Percentiles rank a stretch among this genome's conserved stretches.
phyloP scores from a whole-genome alignment of 1,140 invertebrate species.

The Plectrocnemia conspersa region DNA sequence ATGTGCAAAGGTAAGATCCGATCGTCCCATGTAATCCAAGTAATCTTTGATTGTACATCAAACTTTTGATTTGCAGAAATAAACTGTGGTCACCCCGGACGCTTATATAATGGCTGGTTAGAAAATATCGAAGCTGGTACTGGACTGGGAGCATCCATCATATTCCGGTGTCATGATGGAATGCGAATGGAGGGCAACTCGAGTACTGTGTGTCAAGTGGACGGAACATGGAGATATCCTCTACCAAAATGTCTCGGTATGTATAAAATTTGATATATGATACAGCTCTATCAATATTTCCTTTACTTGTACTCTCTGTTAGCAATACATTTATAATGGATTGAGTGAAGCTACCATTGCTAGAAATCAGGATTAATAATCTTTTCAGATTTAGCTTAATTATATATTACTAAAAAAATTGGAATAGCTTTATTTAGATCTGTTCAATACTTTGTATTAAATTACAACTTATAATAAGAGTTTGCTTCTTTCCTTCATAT shows the following conservation, averaged over 20 bases:
- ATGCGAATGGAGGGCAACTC: slow-evolving; percentile 87
- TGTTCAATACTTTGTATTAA: too few species aligned
- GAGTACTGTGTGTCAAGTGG: slow-evolving; percentile 85
- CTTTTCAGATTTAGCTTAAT: too few species aligned
- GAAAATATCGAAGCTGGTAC: slow-evolving; percentile 88
- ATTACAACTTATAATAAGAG: too few species aligned
- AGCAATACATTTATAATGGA: too few species aligned
- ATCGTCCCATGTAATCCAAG: neutral
- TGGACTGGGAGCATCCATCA: slow-evolving; percentile 82
- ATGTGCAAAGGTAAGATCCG: slow-evolving; percentile 74
- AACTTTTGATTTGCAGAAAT: slow-evolving; percentile 65
- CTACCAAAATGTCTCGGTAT: slow-evolving; percentile 75
- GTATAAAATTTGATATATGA: slow-evolving; percentile 78
- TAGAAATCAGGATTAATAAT: too few species aligned
- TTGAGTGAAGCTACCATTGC: too few species aligned
- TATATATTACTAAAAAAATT: too few species aligned
- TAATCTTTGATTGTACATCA: slow-evolving; percentile 2
- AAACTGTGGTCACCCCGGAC: slow-evolving; percentile 86
- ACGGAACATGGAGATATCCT: slow-evolving; percentile 90
- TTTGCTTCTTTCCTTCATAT: too few species aligned
- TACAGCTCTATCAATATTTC: slow-evolving; percentile 63
- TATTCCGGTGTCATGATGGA: slow-evolving; percentile 89
- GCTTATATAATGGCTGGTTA: slow-evolving; percentile 91
- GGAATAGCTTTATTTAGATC: too few species aligned
- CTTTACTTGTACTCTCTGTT: too few species aligned